Evolutionary conservation across 1,140 invertebrate species (phyloP), one percentile per base, ranked within the genome.

Genomic region (Cephus cinctus): DNA sequence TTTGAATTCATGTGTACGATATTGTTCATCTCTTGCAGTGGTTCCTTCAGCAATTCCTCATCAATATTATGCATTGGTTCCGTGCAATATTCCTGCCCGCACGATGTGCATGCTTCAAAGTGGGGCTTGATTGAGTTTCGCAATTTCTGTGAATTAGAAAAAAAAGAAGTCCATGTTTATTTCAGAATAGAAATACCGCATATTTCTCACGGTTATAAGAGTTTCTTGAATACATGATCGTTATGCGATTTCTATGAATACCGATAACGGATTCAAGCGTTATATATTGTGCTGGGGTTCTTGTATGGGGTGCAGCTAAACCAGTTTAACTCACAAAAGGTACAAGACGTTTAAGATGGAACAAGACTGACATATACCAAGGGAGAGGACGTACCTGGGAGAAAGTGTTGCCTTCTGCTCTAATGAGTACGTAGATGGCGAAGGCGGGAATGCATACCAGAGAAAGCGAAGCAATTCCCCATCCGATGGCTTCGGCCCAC

Each of bases 401-500:
- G 21, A 90, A 78, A 46, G 75, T 86, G 15, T 81, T 75, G 38
- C 91, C 92, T 44, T 85, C 80, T 9, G 90, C 79, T 59, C 81
- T 81, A 44, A 83, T 61, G 25, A 94, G 77, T 41, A 87, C 83
- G 43, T 87, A 82, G 11, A 91, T 67, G 36, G 90, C 90, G 61
- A 88, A 87, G 36, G 86, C 80, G 11, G 92, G 92, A 69, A 96
- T 91, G 64, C 90, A 92, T n/a, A 90, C 67, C 21, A 95, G 78
- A 2, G 90, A 93, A 11, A 89, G 70, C 5, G 86, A 86, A 4
- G 91, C 86, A 44, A 94, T 87, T 44, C 83, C 77, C 92, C 92
- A 95, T n/a, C 93, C 93, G 12, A 94, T 71, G 3, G 80, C 84
- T 61, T 91, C 86, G 5, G 90, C 91, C 90, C 92, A 95, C 43